A percentile compares a stretch with the other conserved stretches of the same genome.
phyloP scores from a whole-genome alignment of 92 coral and sea anemone species.

The Pocillopora grandis region DNA sequence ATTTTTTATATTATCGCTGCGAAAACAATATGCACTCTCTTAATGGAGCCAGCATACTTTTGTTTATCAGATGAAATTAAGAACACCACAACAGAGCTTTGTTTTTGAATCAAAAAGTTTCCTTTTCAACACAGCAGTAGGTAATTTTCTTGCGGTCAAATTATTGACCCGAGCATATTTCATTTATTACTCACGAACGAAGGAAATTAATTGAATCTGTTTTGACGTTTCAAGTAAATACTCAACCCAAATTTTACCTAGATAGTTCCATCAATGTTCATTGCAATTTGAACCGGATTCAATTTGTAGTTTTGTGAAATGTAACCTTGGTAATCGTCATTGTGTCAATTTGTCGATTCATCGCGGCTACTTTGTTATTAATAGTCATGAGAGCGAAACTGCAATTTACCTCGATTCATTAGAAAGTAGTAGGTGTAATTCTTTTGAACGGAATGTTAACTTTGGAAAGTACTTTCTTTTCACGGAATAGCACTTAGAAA shows the following conservation, averaged over 20 bases:
- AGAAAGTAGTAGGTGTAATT: neutral
- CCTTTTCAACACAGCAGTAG: neutral
- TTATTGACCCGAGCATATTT: conserved; percentile 11
- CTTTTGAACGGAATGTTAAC: too few species aligned
- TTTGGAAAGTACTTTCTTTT: neutral
- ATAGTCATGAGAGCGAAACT: neutral
- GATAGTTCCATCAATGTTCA: neutral
- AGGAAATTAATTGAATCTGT: neutral
- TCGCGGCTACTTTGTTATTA: neutral
- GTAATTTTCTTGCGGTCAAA: neutral
- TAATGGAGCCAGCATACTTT: neutral
- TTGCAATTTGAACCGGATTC: neutral
- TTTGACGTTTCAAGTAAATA: neutral
- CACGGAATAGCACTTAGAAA: too few species aligned
- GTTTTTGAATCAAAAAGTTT: neutral
- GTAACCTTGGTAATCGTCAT: neutral
- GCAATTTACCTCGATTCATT: neutral
- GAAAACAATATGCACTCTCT: neutral
- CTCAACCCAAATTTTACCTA: neutral
- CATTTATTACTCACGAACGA: neutral
- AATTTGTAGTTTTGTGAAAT: too few species aligned
- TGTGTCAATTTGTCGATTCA: neutral
- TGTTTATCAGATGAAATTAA: neutral
- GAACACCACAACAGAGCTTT: neutral
- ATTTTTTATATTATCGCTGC: neutral